Percentiles rank a stretch among this genome's conserved stretches.
Conservation (phyloP, 2,888 invertebrate species). For the Trilocha varians region DNA sequence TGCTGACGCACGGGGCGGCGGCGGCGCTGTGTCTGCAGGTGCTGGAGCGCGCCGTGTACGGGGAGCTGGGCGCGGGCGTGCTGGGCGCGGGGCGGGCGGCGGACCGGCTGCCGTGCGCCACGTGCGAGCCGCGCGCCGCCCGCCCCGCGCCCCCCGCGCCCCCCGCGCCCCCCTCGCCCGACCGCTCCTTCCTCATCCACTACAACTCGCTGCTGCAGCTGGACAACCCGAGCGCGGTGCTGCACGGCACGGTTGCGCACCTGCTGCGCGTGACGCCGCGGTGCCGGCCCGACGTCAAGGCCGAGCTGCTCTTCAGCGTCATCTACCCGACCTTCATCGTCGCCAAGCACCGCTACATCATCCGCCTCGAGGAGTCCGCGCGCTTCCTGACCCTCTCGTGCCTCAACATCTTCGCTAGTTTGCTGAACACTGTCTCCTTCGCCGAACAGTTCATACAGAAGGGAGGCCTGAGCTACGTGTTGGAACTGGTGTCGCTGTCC, state of each 20-base stretch:
- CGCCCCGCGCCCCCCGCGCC: constrained; percentile 39
- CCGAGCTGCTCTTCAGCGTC: constrained; percentile 73
- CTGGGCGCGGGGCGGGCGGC: constrained; percentile 37
- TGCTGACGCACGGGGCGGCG: constrained; percentile 48
- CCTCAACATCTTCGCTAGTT: constrained; percentile 72
- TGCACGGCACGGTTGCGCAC: constrained; percentile 73
- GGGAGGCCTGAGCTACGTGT: constrained; percentile 70
- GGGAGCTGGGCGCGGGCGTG: constrained; percentile 70
- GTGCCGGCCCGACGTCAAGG: constrained; percentile 68
- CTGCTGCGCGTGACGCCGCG: constrained; percentile 72
- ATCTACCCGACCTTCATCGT: constrained; percentile 75
- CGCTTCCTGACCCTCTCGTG: constrained; percentile 75
- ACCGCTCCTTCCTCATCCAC: constrained; percentile 73
- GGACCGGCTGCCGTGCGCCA: constrained; percentile 57
- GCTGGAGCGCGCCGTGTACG: constrained; percentile 73
- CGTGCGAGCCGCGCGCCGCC: constrained; percentile 48
- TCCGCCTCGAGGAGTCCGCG: constrained; percentile 56
- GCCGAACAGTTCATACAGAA: constrained; percentile 74
- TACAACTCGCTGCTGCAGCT: constrained; percentile 72
- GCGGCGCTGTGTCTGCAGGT: constrained; percentile 62
- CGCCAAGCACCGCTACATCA: constrained; percentile 64
- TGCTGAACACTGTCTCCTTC: constrained; percentile 69
- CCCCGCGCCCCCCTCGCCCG: constrained; percentile 44
- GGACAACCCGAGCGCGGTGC: constrained; percentile 64
- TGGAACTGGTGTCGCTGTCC: constrained; percentile 65